Evolutionary conservation across 1,140 invertebrate species (phyloP).

Genomic region (Heliconius melpomene): DNA sequence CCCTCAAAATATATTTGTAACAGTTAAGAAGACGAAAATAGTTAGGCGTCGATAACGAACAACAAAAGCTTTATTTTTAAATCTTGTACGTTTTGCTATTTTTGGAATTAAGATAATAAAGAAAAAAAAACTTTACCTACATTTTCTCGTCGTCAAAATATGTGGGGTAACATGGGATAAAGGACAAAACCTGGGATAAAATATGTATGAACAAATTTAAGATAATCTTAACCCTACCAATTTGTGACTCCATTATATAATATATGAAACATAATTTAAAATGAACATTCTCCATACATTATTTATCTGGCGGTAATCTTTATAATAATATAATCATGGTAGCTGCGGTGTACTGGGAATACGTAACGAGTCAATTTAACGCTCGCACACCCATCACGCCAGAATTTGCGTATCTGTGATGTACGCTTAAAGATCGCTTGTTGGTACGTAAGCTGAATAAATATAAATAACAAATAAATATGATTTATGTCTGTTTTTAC

Average conservation of each 20-base stretch:
- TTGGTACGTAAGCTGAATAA: neutral
- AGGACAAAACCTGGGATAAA: too few species aligned
- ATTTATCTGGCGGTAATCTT: conserved; percentile 17
- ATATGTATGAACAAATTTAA: neutral
- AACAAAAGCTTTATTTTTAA: too few species aligned
- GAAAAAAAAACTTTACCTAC: too few species aligned
- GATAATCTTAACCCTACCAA: neutral
- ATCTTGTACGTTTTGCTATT: too few species aligned
- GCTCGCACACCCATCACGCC: conserved; percentile 17
- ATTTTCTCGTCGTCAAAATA: too few species aligned
- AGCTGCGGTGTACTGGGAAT: neutral
- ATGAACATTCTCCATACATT: neutral
- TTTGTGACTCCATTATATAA: neutral
- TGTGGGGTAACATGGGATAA: too few species aligned
- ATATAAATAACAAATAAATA: neutral
- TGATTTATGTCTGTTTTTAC: neutral
- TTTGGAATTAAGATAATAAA: too few species aligned
- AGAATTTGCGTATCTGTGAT: conserved; percentile 17
- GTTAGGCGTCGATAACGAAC: too few species aligned
- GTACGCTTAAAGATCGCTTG: conserved; percentile 17
- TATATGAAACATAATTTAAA: neutral
- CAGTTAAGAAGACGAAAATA: too few species aligned
- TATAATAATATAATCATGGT: conserved; percentile 15
- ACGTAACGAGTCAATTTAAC: conserved; percentile 17
- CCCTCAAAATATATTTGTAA: too few species aligned